Percentiles rank a stretch among this genome's conserved stretches.
phyloP scores from a whole-genome alignment of 2,113 vertebrate species.

The Terrapene triunguis region DNA sequence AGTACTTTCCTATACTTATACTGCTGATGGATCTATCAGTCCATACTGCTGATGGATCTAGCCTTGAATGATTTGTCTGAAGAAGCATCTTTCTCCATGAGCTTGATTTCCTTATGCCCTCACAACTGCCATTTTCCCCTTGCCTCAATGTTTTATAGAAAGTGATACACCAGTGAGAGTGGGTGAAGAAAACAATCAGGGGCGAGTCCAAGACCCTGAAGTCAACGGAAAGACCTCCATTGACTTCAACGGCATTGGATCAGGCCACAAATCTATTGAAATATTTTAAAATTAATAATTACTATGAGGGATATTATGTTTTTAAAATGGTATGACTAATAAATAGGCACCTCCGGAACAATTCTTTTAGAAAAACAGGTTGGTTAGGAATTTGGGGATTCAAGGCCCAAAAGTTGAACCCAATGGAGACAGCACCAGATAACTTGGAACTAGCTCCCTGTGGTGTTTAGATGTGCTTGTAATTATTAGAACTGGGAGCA shows the following conservation, averaged over 20 bases:
- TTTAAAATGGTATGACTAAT: no score
- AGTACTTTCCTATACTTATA: accelerated
- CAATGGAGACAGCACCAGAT: not conserved
- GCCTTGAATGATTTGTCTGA: not conserved
- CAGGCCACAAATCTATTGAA: no score
- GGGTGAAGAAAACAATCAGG: not conserved
- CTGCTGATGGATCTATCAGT: not conserved
- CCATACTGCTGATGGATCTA: not conserved
- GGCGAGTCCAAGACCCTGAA: not conserved
- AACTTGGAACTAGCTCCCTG: not conserved
- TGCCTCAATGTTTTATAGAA: accelerated
- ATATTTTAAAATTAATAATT: no score
- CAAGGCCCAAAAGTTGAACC: not conserved
- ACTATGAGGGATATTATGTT: no score
- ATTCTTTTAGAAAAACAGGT: no score
- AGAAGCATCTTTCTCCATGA: not conserved
- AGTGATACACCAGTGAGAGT: accelerated
- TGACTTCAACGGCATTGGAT: no score
- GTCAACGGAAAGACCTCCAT: not conserved
- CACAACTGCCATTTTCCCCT: not conserved
- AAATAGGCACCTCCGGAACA: no score
- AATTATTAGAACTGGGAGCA: no score
- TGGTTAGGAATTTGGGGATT: not conserved
- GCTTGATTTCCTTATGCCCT: not conserved
- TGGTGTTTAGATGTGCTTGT: no score